Conservation (phyloP, 2,888 invertebrate species). For the Erebia epiphron region DNA sequence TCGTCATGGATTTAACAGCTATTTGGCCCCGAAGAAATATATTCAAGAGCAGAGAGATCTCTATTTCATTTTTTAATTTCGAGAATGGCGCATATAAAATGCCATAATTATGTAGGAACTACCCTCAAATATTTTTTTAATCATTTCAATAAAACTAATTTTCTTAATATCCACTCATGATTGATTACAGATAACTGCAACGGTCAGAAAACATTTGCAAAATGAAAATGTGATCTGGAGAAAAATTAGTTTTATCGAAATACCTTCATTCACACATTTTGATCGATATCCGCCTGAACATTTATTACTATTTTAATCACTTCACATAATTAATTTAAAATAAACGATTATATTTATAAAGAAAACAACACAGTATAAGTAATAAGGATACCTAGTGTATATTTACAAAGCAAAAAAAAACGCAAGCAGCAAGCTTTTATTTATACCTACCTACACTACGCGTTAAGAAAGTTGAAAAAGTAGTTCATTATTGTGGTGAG, state of each 20-base stretch:
- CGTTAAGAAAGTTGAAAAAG: not conserved
- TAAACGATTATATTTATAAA: constrained; percentile 3
- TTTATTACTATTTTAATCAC: not conserved
- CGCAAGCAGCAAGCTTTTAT: not conserved
- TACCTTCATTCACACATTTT: constrained; percentile 2
- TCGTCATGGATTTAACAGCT: constrained; percentile 78
- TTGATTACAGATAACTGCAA: not conserved
- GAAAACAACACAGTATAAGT: constrained; percentile 4
- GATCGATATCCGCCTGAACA: constrained; percentile 4
- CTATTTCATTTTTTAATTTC: constrained; percentile 43
- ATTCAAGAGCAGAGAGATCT: constrained; percentile 67
- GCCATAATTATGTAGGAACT: constrained; percentile 33
- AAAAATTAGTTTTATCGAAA: not conserved
- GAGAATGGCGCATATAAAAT: constrained; percentile 25
- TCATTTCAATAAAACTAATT: constrained; percentile 6
- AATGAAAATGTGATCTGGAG: not conserved
- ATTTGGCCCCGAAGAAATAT: constrained; percentile 79
- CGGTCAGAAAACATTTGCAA: too few species aligned
- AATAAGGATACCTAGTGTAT: constrained; percentile 4
- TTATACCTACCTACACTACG: not conserved
- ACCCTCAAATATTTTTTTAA: constrained; percentile 21
- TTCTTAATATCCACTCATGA: not conserved
- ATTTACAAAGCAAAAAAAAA: constrained; percentile 11
- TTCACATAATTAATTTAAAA: not conserved
- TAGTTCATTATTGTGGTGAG: not conserved